Conservation (phyloP, 1,140 invertebrate genomes). For the Macrobrachium rosenbergii region DNA sequence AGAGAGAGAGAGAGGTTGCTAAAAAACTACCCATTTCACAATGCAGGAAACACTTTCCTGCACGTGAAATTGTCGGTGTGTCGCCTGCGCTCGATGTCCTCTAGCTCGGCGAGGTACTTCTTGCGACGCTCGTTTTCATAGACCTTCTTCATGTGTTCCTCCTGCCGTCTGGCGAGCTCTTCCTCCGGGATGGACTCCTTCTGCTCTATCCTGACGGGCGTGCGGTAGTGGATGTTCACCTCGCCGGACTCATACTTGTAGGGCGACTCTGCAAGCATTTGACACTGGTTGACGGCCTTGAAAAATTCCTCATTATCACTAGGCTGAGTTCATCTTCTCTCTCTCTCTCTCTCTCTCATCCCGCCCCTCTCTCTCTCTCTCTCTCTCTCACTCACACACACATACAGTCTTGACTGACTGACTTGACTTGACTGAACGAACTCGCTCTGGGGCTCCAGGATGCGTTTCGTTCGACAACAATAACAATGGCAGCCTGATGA, state of each 20-base stretch:
- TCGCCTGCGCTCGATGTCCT: slow-evolving; percentile 90
- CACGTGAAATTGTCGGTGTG: slow-evolving; percentile 92
- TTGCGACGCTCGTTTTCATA: slow-evolving; percentile 91
- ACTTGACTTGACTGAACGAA: no score
- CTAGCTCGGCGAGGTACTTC: slow-evolving; percentile 82
- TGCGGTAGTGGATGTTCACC: slow-evolving; percentile 93
- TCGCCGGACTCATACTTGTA: slow-evolving; percentile 90
- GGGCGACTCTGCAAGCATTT: slow-evolving; percentile 79
- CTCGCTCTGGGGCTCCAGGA: no score
- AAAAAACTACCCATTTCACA: not conserved
- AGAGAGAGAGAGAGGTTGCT: not conserved
- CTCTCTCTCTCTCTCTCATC: not conserved
- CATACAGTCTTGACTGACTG: no score
- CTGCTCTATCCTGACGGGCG: slow-evolving; percentile 85
- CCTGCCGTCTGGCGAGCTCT: slow-evolving; percentile 85
- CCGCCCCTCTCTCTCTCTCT: no score
- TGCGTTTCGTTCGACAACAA: no score
- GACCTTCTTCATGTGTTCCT: slow-evolving; percentile 89
- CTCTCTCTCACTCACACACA: no score
- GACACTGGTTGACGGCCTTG: no score
- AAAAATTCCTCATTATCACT: slow-evolving; percentile 33
- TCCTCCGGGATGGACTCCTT: slow-evolving; percentile 77
- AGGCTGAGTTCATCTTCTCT: slow-evolving; percentile 37
- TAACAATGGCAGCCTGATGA: no score
- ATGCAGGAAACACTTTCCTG: slow-evolving; percentile 69